phyloP scores from a whole-genome alignment of 2,888 invertebrate species.

The Tanypteryx hageni region DNA sequence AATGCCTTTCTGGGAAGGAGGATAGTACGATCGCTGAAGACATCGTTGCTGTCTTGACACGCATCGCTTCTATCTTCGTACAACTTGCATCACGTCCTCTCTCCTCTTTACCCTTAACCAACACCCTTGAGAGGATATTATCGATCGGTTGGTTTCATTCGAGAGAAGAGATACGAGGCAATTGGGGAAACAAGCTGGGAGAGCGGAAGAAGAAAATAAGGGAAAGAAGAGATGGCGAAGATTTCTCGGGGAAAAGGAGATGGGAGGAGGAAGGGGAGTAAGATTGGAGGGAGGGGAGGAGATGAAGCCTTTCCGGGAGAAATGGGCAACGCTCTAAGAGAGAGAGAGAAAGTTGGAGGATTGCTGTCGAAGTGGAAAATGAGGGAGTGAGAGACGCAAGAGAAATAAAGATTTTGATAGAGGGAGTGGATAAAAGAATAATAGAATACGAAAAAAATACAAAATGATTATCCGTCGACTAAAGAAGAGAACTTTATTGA shows the following conservation, averaged over 20 bases:
- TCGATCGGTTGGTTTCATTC: background rate
- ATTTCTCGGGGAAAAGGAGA: background rate
- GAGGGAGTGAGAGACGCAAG: too few species aligned
- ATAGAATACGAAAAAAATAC: too few species aligned
- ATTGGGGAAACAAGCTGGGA: background rate
- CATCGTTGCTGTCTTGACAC: background rate
- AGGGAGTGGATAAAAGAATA: too few species aligned
- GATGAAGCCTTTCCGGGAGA: background rate
- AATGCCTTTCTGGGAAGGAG: too few species aligned
- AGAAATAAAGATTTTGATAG: background rate
- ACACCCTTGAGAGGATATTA: background rate
- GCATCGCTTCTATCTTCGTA: background rate
- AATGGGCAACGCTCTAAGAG: background rate
- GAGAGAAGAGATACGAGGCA: background rate
- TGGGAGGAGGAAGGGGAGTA: background rate
- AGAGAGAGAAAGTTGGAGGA: background rate
- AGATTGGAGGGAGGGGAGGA: background rate
- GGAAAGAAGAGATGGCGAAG: background rate
- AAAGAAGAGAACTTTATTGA: too few species aligned
- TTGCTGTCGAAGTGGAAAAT: background rate
- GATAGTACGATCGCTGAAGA: background rate
- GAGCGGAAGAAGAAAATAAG: background rate
- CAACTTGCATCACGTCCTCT: background rate
- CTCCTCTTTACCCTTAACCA: background rate
- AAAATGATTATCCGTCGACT: too few species aligned